Conservation (phyloP, 2,888 invertebrate genomes). For the Catocala nupta region DNA sequence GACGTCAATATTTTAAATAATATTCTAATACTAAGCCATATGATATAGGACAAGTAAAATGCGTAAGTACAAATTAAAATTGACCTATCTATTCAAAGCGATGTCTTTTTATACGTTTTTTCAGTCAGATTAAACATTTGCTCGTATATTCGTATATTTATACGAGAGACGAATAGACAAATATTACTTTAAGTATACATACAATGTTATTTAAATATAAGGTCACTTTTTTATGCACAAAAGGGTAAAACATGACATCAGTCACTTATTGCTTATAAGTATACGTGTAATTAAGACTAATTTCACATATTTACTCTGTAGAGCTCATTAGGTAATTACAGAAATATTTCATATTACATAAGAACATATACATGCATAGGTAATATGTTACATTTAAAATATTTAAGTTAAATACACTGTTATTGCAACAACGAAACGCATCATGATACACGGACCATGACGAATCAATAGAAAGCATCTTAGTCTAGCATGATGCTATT, state of each 20-base stretch:
- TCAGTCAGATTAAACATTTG: conserved; percentile 21
- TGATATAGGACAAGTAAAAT: background rate
- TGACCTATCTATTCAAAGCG: conserved; percentile 9
- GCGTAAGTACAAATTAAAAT: background rate
- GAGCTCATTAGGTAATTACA: background rate
- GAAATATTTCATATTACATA: background rate
- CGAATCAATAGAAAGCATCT: too few species aligned
- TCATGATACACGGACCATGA: too few species aligned
- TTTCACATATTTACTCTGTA: background rate
- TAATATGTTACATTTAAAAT: too few species aligned
- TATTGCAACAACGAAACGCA: too few species aligned
- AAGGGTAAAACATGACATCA: conserved; percentile 23
- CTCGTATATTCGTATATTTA: conserved; percentile 4
- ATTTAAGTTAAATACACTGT: too few species aligned
- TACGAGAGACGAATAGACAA: background rate
- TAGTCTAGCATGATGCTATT: too few species aligned
- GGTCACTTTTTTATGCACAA: conserved; percentile 13
- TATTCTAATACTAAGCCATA: background rate
- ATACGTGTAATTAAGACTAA: background rate
- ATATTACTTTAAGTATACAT: conserved; percentile 7
- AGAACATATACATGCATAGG: too few species aligned
- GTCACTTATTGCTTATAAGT: conserved; percentile 3
- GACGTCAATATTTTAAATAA: background rate
- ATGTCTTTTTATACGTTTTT: conserved; percentile 37
- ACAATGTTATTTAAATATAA: conserved; percentile 21